Evolutionary conservation across 2,797 vertebrate genomes (phyloP).

Genomic region (Ispidina lecontei): DNA sequence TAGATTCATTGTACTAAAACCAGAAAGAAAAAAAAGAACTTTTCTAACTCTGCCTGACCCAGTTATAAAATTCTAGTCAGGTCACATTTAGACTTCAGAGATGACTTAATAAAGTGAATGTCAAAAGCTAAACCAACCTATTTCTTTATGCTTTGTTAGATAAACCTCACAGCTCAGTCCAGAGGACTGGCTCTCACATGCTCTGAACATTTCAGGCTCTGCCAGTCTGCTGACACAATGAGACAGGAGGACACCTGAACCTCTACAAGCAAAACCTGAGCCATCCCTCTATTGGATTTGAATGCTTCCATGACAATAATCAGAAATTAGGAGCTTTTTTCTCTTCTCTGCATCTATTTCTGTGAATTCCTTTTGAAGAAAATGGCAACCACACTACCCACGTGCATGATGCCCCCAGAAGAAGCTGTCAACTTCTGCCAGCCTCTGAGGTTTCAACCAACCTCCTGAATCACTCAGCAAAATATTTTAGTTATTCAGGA

Average conservation of each 20-base stretch:
- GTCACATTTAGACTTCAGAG: neutral
- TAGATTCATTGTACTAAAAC: neutral
- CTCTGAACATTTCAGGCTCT: neutral
- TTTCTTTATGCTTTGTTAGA: neutral
- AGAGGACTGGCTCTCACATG: neutral
- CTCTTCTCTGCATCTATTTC: neutral
- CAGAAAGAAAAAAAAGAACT: neutral
- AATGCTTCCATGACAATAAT: neutral
- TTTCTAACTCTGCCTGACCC: neutral
- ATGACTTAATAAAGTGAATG: neutral
- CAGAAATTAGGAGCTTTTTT: neutral
- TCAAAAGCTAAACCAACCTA: neutral
- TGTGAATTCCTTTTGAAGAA: slow-evolving; percentile 8
- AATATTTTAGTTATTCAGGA: neutral
- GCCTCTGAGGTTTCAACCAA: neutral
- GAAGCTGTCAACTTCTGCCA: slow-evolving; percentile 23
- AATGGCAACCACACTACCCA: slow-evolving; percentile 26
- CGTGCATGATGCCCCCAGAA: neutral
- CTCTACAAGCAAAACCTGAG: neutral
- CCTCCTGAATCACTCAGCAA: neutral
- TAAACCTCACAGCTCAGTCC: neutral
- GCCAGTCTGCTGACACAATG: too few species aligned
- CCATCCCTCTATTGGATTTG: neutral
- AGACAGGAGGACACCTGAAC: fast-evolving
- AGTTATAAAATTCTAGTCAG: neutral